Evolutionary conservation across 1,140 invertebrate genomes (phyloP).

Genomic region (Plodia interpunctella): DNA sequence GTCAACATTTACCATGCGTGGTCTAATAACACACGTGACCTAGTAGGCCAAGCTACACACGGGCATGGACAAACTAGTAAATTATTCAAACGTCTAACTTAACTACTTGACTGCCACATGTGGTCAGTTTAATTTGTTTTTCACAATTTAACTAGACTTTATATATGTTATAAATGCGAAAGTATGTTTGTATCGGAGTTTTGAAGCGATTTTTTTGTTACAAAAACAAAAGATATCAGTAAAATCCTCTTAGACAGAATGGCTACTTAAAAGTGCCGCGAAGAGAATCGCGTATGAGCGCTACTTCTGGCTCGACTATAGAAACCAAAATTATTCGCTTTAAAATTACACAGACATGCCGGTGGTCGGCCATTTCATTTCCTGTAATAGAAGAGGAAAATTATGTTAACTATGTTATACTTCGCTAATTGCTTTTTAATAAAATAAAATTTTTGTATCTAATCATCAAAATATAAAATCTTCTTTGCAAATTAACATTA

Average conservation of each 20-base stretch:
- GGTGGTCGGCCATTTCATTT: neutral
- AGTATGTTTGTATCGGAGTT: neutral
- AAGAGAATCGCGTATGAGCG: neutral
- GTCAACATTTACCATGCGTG: neutral
- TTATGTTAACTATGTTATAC: too few species aligned
- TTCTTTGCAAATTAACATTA: too few species aligned
- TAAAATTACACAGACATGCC: neutral
- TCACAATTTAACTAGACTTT: neutral
- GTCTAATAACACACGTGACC: neutral
- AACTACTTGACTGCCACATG: slow-evolving; percentile 1
- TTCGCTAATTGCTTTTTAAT: too few species aligned
- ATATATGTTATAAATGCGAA: neutral
- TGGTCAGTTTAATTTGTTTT: neutral
- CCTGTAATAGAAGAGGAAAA: neutral
- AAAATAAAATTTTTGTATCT: too few species aligned
- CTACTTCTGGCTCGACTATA: neutral
- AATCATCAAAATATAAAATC: too few species aligned
- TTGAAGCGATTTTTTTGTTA: too few species aligned
- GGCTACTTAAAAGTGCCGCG: neutral
- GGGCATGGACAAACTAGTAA: neutral
- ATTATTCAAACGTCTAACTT: neutral
- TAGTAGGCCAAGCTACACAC: neutral
- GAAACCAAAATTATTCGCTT: neutral
- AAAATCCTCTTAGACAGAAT: too few species aligned
- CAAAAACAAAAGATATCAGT: too few species aligned